Evolutionary conservation across 2,113 vertebrate genomes (phyloP).

Genomic region (Delphinus delphis): DNA sequence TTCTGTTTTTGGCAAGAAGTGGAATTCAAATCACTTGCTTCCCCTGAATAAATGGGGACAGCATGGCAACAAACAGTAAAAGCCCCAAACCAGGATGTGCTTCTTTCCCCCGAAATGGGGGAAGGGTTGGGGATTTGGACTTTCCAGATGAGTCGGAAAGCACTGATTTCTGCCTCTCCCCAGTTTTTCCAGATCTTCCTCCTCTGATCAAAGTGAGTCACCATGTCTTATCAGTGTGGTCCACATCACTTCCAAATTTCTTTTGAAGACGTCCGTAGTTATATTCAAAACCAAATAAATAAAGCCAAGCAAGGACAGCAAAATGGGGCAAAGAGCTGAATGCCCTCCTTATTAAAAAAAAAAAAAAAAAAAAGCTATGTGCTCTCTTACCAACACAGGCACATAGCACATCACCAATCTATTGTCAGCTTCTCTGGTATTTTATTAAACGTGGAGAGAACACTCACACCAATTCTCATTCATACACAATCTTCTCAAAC

Average conservation of each 20-base stretch:
- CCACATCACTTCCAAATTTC: background rate
- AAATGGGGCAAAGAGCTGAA: background rate
- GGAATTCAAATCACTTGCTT: background rate
- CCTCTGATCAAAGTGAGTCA: background rate
- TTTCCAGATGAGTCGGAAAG: background rate
- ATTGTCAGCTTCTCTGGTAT: background rate
- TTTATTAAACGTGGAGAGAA: background rate
- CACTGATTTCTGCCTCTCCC: background rate
- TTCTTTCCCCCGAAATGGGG: background rate
- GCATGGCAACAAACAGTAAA: background rate
- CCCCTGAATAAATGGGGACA: background rate
- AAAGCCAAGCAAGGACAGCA: background rate
- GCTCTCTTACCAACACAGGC: background rate
- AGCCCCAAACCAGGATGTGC: background rate
- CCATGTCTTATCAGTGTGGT: background rate
- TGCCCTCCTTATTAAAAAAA: background rate
- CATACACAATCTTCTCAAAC: background rate
- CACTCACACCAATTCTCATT: background rate
- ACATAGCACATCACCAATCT: background rate
- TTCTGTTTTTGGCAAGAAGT: background rate
- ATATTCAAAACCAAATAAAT: background rate
- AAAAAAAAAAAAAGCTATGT: too few relatives aligned
- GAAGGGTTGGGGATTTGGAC: accelerated
- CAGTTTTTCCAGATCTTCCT: slow-evolving; percentile 19
- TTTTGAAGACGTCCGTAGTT: background rate